Evolutionary conservation across 2,113 vertebrate species (phyloP).

Genomic region (Daubentonia madagascariensis): DNA sequence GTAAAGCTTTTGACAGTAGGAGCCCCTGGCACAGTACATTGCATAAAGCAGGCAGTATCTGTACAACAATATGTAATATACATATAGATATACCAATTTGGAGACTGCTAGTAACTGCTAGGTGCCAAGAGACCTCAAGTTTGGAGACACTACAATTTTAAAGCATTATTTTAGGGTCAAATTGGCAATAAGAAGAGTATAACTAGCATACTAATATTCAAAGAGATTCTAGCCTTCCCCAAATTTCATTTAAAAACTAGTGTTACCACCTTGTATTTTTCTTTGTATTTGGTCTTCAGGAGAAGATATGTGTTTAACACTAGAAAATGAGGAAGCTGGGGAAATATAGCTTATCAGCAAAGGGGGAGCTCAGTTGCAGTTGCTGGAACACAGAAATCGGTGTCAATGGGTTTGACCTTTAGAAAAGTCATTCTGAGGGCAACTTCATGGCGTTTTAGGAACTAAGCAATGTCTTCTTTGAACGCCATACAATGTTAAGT

Average conservation of each 20-base stretch:
- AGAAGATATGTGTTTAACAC: background rate
- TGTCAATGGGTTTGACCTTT: constrained; percentile 52
- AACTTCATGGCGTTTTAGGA: constrained; percentile 8
- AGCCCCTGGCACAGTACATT: background rate
- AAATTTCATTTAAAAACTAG: constrained; percentile 12
- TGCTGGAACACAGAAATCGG: constrained; percentile 31
- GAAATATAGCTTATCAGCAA: background rate
- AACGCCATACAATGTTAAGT: background rate
- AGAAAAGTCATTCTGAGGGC: background rate
- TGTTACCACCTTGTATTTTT: background rate
- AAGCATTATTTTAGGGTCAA: background rate
- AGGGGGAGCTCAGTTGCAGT: background rate
- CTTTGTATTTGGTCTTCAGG: background rate
- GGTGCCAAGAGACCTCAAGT: background rate
- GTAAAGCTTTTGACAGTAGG: background rate
- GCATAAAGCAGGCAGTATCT: background rate
- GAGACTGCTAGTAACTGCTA: background rate
- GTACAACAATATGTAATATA: background rate
- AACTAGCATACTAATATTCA: background rate
- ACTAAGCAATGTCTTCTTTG: background rate
- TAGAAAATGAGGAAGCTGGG: constrained; percentile 22
- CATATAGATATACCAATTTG: background rate
- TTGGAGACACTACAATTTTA: background rate
- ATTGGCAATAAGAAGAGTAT: background rate
- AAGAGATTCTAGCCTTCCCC: background rate